A percentile compares a stretch with the other conserved stretches of the same genome.
These are phyloP conservation scores for Ranitomeya imitator DNA, from an alignment of 2,113 vertebrate genomes.

Conservation along the genomic window DNA sequence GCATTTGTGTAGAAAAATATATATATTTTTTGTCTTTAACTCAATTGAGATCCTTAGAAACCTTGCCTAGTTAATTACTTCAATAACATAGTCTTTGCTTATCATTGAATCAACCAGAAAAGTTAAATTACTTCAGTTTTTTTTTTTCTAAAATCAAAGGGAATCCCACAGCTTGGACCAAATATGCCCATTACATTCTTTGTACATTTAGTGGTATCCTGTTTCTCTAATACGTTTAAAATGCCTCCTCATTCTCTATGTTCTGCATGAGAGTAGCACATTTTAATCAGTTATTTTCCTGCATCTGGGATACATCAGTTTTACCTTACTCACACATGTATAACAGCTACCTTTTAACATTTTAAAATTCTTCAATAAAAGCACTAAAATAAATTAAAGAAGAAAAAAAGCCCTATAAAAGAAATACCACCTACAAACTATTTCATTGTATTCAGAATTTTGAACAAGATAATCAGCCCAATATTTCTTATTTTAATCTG, in stretches of 20 bases:
- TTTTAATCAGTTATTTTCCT: conserved; percentile 46
- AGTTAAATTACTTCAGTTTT: conserved; percentile 18
- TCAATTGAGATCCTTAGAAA: background rate
- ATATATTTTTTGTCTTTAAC: no score
- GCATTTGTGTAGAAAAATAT: no score
- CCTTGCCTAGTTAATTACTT: conserved; percentile 37
- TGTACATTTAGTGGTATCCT: conserved; percentile 35
- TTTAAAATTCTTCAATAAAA: conserved; percentile 39
- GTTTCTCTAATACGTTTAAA: conserved; percentile 46
- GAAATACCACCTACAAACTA: conserved; percentile 31
- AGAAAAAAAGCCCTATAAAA: conserved; percentile 36
- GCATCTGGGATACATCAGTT: conserved; percentile 49
- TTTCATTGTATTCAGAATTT: conserved; percentile 23
- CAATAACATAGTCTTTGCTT: conserved; percentile 32
- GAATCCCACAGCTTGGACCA: conserved; percentile 26
- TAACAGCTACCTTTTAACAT: conserved; percentile 49
- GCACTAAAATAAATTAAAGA: conserved; percentile 27
- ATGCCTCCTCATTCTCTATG: conserved; percentile 31
- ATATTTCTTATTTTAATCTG: background rate
- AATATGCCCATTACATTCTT: conserved; percentile 6
- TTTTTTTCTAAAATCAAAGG: conserved; percentile 33
- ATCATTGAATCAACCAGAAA: conserved; percentile 29
- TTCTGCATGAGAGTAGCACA: conserved; percentile 18
- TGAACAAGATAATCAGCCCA: background rate
- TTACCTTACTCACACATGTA: background rate